Conservation (phyloP, 1,140 invertebrate genomes). For the Lepidotrigona ventralis region DNA sequence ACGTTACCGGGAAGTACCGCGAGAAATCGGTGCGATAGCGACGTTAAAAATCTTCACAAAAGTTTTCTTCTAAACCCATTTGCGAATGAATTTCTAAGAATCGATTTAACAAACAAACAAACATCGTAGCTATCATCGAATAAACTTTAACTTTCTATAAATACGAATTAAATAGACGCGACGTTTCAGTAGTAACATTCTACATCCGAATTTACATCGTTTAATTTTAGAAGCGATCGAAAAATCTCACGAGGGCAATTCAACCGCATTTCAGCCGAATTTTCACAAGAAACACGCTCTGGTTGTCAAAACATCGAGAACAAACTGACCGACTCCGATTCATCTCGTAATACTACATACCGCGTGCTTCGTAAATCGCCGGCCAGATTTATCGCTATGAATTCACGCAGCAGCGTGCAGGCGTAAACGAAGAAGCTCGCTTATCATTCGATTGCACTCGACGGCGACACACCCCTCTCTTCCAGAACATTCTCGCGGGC, state of each 20-base stretch:
- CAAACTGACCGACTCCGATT: not conserved
- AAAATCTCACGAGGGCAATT: too few species aligned
- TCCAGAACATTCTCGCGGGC: not conserved
- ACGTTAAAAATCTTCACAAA: not conserved
- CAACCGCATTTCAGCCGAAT: not conserved
- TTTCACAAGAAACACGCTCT: not conserved
- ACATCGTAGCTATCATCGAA: too few species aligned
- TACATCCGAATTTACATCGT: too few species aligned
- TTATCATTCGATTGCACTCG: conserved; percentile 1
- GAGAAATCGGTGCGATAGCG: not conserved
- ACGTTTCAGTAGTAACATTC: too few species aligned
- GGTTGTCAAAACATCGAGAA: not conserved
- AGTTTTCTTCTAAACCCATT: too few species aligned
- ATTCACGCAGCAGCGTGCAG: not conserved
- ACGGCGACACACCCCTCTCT: not conserved
- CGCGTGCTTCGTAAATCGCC: not conserved
- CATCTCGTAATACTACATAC: not conserved
- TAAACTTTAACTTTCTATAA: too few species aligned
- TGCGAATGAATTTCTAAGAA: too few species aligned
- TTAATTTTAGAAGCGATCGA: too few species aligned
- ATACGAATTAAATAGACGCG: too few species aligned
- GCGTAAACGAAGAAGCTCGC: conserved; percentile 17
- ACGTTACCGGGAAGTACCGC: not conserved
- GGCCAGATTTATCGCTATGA: not conserved
- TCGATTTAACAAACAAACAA: too few species aligned